These are phyloP conservation scores for Cairina moschata DNA, from an alignment of 2,113 vertebrate genomes.

Conservation along the genomic window DNA sequence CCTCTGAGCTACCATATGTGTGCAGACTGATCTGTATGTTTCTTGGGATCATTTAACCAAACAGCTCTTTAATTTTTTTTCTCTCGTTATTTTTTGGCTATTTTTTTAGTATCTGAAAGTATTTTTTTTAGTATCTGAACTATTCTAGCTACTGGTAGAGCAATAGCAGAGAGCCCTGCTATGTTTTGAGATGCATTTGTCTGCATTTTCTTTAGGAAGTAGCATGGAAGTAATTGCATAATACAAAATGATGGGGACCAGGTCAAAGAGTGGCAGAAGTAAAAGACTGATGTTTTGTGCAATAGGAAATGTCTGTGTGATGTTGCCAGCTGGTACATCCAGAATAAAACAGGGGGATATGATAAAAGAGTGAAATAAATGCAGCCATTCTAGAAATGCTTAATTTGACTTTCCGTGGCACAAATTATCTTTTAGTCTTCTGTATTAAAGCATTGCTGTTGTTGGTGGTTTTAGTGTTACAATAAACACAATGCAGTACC, in stretches of 20 bases:
- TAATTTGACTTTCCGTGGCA: background rate
- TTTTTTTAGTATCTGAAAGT: background rate
- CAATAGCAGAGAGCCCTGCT: background rate
- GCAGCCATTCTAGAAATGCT: background rate
- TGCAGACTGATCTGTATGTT: background rate
- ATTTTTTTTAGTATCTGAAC: background rate
- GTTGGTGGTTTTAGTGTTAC: background rate
- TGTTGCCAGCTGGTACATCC: background rate
- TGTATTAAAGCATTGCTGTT: background rate
- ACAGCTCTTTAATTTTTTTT: background rate
- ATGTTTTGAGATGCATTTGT: background rate
- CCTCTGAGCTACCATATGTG: background rate
- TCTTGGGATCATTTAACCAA: background rate
- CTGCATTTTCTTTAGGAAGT: background rate
- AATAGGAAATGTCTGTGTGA: background rate
- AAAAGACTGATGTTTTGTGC: background rate
- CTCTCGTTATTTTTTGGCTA: accelerated
- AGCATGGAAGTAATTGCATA: background rate
- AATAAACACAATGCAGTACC: background rate
- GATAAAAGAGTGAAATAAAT: background rate
- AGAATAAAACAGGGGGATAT: background rate
- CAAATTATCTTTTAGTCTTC: background rate
- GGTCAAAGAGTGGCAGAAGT: background rate
- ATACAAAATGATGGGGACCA: background rate
- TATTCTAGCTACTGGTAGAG: background rate